Base-by-base conservation (phyloP, 1,140 invertebrate species). In the Portunus trituberculatus region DNA sequence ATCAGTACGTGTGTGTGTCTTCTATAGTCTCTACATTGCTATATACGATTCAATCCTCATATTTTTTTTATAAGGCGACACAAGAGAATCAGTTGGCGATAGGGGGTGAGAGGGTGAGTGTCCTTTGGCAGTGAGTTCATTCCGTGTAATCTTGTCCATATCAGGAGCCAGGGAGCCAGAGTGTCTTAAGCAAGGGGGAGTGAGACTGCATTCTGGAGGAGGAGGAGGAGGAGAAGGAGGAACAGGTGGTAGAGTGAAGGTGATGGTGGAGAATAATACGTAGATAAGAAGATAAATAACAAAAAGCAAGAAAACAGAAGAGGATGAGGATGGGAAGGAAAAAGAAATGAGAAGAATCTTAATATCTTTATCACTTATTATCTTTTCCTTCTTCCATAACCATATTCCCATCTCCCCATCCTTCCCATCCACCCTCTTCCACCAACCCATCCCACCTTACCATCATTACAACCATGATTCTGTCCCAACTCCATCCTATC, bases 221-320 rank as follows among this genome's bases (percentile, higher is more conserved):
- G 48, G 88, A 90, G 48, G 88, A 90, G 39, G 88, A 90, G 88
- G 88, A 90, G 48, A 45, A 90, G 86, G 86, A 87, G 39, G 86
- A 87, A 31, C 31, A 87, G 39, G 86, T 31, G 86, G 0, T 25
- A 20, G 84, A 87, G n/a, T 10, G 12, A 46, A 45, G 48, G 31
- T 29, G 76, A 25, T 31, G 86, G 39, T 16, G 86, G 39, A 87
- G 86, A 10, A 87, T 25, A 28, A 39, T 25, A 39, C 7, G 48
- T 48, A 28, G n/a, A 52, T 16, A 59, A 31, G n/a, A 14, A 52
- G 39, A 48, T 0, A 25, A n/a, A 31, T 0, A n/a, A 52, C 25
- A n/a, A 12, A 31, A 28, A 28, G 7, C 16, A 67, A 31, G 52
- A 67, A 3, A 32, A 32, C 8, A 67, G 16, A 67, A 31, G 28